Conservation (phyloP, 2,888 invertebrate species). For the Hoplodrina blanda region DNA sequence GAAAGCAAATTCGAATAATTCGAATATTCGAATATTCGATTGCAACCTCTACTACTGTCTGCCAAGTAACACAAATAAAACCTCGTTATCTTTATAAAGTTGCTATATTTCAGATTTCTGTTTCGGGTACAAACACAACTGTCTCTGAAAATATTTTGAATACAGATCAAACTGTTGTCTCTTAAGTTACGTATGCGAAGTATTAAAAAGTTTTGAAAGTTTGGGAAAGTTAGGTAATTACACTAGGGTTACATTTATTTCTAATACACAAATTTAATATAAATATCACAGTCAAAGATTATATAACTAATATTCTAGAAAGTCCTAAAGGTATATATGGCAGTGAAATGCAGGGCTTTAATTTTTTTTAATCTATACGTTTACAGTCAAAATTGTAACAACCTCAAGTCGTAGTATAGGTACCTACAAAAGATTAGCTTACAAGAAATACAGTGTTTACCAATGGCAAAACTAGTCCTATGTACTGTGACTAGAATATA, state of each 20-base stretch:
- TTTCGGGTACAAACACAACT: slow-evolving; percentile 78
- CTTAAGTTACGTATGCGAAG: slow-evolving; percentile 66
- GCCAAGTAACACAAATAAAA: slow-evolving; percentile 71
- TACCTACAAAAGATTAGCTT: slow-evolving; percentile 63
- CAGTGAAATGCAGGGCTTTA: slow-evolving; percentile 83
- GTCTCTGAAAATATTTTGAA: slow-evolving; percentile 83
- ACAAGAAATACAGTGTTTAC: slow-evolving; percentile 65
- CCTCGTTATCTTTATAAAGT: slow-evolving; percentile 73
- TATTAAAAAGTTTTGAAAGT: slow-evolving; percentile 62
- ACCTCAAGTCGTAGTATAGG: slow-evolving; percentile 70
- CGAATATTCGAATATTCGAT: too few species aligned
- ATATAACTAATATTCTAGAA: slow-evolving; percentile 85
- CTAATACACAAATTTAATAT: slow-evolving; percentile 89
- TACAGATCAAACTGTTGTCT: slow-evolving; percentile 70
- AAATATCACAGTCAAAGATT: slow-evolving; percentile 91
- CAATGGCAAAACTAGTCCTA: slow-evolving; percentile 85
- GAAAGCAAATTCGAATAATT: too few species aligned
- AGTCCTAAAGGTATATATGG: slow-evolving; percentile 84
- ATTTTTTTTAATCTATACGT: slow-evolving; percentile 68
- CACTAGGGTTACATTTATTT: slow-evolving; percentile 81
- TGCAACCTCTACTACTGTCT: too few species aligned
- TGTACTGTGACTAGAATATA: slow-evolving; percentile 88
- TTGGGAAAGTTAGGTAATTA: slow-evolving; percentile 65
- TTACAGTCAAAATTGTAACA: slow-evolving; percentile 74
- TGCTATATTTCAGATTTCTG: slow-evolving; percentile 81